These are phyloP conservation scores for Drosophila nigrodunni DNA, from an alignment of 1,140 invertebrate species.

Conservation along the genomic window DNA sequence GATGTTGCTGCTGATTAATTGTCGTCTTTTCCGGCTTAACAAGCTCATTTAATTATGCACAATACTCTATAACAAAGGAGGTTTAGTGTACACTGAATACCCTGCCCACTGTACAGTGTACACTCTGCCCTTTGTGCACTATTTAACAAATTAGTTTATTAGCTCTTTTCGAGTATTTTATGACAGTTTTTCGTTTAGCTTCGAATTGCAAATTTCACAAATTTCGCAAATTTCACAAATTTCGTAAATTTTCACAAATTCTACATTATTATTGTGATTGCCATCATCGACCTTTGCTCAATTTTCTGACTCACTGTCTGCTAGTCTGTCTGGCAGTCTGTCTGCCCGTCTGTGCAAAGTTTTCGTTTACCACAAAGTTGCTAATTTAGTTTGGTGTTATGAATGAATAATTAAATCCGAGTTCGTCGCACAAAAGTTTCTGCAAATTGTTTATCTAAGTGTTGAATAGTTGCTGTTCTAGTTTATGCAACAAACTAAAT, in stretches of 20 bases:
- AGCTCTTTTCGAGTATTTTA: not conserved
- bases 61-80: not conserved
- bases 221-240: not conserved
- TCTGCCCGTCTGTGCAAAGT: not conserved
- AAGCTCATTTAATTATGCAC: conserved; percentile 28
- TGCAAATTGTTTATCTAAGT: conserved; percentile 39
- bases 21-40: conserved; percentile 15
- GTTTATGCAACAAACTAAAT: conserved; percentile 24
- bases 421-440: conserved; percentile 34
- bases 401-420: conserved; percentile 47
- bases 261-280: conserved; percentile 12
- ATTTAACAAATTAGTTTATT: conserved; percentile 9
- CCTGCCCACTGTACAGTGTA: too few species aligned
- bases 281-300: conserved; percentile 9
- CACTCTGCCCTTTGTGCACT: not conserved
- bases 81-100: too few species aligned
- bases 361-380: conserved; percentile 28
- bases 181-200: not conserved
- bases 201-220: not conserved
- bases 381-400: conserved; percentile 48
- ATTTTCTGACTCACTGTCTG: not conserved
- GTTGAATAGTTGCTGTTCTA: conserved; percentile 33
- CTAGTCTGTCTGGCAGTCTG: not conserved
- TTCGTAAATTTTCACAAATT: not conserved
- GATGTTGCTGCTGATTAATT: conserved; percentile 73